Evolutionary conservation across 2,797 vertebrate genomes (phyloP).

Genomic region (Phataginus tricuspis): DNA sequence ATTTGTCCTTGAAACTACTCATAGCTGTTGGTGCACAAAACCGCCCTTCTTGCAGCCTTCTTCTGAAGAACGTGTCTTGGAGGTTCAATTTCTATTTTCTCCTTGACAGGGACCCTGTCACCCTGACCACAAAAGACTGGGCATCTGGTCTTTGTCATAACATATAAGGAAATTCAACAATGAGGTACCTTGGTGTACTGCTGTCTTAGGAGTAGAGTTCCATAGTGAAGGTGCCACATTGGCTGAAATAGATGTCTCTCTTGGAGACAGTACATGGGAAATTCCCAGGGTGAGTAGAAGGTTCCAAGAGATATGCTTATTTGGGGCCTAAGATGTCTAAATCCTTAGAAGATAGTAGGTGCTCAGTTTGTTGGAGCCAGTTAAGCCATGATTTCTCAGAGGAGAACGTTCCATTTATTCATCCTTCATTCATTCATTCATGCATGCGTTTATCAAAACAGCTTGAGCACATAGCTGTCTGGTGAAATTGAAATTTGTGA

Average conservation of each 20-base stretch:
- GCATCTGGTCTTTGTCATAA: background rate
- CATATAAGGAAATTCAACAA: background rate
- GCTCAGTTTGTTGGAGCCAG: background rate
- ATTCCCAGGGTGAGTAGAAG: background rate
- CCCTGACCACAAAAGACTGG: background rate
- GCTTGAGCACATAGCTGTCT: background rate
- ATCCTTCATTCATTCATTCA: background rate
- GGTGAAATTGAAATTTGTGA: background rate
- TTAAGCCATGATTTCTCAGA: slow-evolving; percentile 6
- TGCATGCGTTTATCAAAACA: background rate
- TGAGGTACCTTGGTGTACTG: background rate
- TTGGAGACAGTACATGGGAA: background rate
- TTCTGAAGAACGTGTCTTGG: background rate
- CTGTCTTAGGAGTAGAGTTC: background rate
- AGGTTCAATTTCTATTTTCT: background rate
- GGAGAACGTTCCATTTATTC: background rate
- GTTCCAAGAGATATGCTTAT: background rate
- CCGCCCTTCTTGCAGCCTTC: background rate
- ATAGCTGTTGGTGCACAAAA: background rate
- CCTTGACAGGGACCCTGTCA: background rate
- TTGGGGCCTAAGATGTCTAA: background rate
- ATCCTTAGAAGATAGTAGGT: background rate
- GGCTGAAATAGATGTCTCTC: background rate
- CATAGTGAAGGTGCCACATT: background rate
- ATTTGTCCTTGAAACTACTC: slow-evolving; percentile 27